These are phyloP conservation scores for Trididemnum clinides DNA, from an alignment of 23 tunicate genomes.

Conservation along the genomic window DNA sequence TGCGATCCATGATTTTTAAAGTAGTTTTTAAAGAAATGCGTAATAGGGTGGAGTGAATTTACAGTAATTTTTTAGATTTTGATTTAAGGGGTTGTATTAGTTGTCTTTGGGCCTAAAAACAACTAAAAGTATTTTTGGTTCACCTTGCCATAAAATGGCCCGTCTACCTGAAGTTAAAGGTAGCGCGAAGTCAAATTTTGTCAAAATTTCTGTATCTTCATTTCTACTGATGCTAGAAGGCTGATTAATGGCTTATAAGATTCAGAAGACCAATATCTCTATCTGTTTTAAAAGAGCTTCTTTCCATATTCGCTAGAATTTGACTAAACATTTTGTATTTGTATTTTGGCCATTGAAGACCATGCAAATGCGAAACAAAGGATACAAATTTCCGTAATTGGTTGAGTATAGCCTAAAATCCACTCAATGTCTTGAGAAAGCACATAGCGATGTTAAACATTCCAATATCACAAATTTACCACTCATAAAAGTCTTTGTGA, in stretches of 20 bases:
- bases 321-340: neutral
- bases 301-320: neutral
- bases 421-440: no score
- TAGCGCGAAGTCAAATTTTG: neutral
- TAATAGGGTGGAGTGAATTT: constrained; percentile 23
- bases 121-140: neutral
- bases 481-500: neutral
- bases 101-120: neutral
- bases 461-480: neutral
- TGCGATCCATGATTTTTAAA: no score
- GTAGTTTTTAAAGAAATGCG: neutral
- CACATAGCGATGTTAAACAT: neutral
- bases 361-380: neutral
- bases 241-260: constrained; percentile 23
- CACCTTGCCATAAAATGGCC: constrained; percentile 7
- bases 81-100: constrained; percentile 11
- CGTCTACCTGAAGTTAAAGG: constrained; percentile 21
- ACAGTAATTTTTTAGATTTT: neutral
- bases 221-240: constrained; percentile 20
- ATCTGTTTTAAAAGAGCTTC: constrained; percentile 9
- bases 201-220: constrained; percentile 16
- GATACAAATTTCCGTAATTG: neutral
- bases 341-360: neutral
- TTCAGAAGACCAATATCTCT: constrained; percentile 1
- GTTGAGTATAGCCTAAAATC: no score